Base-by-base conservation (phyloP, 2,113 vertebrate species). In the Butorides virescens region DNA sequence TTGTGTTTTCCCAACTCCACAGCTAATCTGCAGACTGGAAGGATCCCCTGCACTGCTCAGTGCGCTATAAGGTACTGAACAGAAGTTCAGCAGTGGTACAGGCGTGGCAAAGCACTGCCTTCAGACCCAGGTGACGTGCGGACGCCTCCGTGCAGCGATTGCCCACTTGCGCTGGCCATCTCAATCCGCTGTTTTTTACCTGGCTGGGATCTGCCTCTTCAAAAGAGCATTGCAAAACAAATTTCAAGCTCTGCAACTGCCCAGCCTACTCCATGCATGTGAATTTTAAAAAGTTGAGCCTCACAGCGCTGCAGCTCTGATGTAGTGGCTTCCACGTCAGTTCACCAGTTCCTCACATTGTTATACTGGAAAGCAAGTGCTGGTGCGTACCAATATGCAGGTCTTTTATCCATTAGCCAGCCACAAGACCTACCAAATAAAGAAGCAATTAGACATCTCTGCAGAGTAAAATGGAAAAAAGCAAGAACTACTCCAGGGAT, bases 61-160 rank as follows among this genome's bases (percentile, higher is more conserved):
- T 15, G 27, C 27, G 19, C 32, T 36, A 2, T 9, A 36, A 58
- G 34, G 36, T 19, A 11, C 3, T 9, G 19, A 47, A 46, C 12
- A 61, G 26, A 15, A 78, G 32, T 19, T 44, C 27, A 29, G 6
- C 42, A 39, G 36, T 1, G 3, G 29, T 13, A 39, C 15, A 27
- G 53, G n/a, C 21, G 39, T 11, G 7, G 59, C 75, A 55, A 42
- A 46, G 37, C 27, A 12, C 20, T 13, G 50, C 6, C 10, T n/a
- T 27, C n/a, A 39, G 37, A 71, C 34, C 44, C 49, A 21, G 52
- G 11, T 11, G 15, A 52, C 2, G 5, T 25, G 6, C 46, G 53
- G 37, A 34, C 0, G 2, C 20, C 42, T 20, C n/a, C 1, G 0
- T 5, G 8, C 7, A 1, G 15, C 86, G 29, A 29, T 18, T 8